Percentiles rank a stretch among this genome's conserved stretches.
Conservation (phyloP, 2,888 invertebrate genomes). For the Deladenus siricidicola region DNA sequence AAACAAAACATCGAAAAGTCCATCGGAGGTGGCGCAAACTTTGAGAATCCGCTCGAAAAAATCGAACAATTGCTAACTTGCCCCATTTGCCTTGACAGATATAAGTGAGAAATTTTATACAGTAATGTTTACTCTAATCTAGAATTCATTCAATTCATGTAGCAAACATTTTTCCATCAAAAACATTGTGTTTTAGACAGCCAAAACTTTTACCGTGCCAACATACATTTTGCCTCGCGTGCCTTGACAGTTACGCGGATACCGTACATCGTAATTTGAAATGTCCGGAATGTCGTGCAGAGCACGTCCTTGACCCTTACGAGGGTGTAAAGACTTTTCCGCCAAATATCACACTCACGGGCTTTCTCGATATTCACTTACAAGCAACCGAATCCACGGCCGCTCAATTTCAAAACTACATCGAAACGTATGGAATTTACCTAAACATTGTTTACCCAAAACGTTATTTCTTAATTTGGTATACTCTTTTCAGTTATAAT, state of each 20-base stretch:
- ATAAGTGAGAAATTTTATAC: conserved; percentile 52
- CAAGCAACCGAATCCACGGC: conserved; percentile 50
- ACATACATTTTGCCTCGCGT: conserved; percentile 98
- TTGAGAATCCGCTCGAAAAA: conserved; percentile 53
- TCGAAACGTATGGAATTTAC: conserved; percentile 41
- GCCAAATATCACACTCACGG: conserved; percentile 66
- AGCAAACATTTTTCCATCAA: no score
- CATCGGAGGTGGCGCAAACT: background rate
- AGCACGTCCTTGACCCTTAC: conserved; percentile 44
- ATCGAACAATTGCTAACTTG: conserved; percentile 88
- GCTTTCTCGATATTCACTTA: conserved; percentile 58
- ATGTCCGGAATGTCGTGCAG: conserved; percentile 64
- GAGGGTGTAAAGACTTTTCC: conserved; percentile 60
- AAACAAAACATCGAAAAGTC: background rate
- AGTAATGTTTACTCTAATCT: no score
- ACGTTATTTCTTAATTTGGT: no score
- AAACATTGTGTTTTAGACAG: conserved; percentile 33
- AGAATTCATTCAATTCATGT: no score
- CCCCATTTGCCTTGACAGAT: conserved; percentile 94
- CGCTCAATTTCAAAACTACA: conserved; percentile 52
- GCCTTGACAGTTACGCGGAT: conserved; percentile 69
- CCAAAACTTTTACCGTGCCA: conserved; percentile 81
- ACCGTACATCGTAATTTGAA: conserved; percentile 37
- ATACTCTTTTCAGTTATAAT: conserved; percentile 45
- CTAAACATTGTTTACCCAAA: background rate